Evolutionary conservation across 2,888 invertebrate species (phyloP).

Genomic region (Ectemnius continuus): DNA sequence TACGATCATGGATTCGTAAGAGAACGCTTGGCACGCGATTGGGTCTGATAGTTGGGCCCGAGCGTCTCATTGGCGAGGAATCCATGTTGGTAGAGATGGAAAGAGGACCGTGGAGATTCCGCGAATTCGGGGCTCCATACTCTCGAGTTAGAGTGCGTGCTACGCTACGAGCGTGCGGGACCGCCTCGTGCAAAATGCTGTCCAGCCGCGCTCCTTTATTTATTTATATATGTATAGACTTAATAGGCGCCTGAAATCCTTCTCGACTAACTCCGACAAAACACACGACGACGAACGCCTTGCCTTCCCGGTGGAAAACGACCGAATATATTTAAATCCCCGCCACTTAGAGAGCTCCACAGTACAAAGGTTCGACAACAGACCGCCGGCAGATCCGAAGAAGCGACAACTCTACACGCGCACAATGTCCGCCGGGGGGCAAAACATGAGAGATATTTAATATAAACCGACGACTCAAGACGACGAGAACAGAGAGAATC

Average conservation of each 20-base stretch:
- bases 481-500: constrained; percentile 49
- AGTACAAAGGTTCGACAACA: neutral
- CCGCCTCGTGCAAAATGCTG: neutral
- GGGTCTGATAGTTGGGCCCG: too few relatives aligned
- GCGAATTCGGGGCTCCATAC: too few relatives aligned
- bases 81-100: too few relatives aligned
- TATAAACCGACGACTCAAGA: constrained; percentile 49
- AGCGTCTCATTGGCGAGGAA: too few relatives aligned
- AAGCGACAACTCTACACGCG: neutral
- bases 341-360: neutral
- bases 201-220: neutral
- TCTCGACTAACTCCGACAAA: constrained; percentile 49
- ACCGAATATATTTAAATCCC: too few relatives aligned
- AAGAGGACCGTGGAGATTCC: too few relatives aligned
- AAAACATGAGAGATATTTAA: constrained; percentile 14
- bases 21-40: too few relatives aligned
- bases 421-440: constrained; percentile 1
- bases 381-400: too few relatives aligned
- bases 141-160: too few relatives aligned
- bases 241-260: constrained; percentile 48
- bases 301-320: constrained; percentile 29
- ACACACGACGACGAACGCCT: constrained; percentile 31
- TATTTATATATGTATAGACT: constrained; percentile 30
- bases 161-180: neutral
- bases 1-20: too few relatives aligned